Evolutionary conservation across 35 echinoderm and acorn worm species (phyloP), one percentile per base, ranked within the genome.

Genomic region (Lytechinus variegatus): DNA sequence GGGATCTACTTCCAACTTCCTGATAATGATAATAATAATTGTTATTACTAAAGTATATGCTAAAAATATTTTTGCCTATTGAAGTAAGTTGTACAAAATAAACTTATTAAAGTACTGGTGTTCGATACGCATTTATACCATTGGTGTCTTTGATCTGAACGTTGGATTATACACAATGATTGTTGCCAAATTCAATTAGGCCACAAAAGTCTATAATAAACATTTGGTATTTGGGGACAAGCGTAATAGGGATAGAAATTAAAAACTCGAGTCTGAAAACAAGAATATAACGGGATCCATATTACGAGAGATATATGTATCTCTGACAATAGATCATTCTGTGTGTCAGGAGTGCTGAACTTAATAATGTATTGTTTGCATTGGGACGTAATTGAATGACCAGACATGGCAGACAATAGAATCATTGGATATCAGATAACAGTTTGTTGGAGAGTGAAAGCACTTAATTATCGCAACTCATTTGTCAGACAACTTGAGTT

Each of bases 301-400:
- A 44, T 44, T 44, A 44, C 33, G 33, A 44, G 33, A 44, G 33
- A 44, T 44, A 24, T 24, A 79, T 16, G n/a, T 24, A 79, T 16
- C 66, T 79, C 6, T 79, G 66, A 79, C 66, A 24, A 79, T 79
- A 79, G 66, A 79, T 79, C 66, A 79, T 79, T 8, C 66, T 4
- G 19, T n/a, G 66, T 6, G 9, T 58, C 56, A 58, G 56, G 9
- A 79, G 66, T 21, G 66, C 14, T 7, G 66, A 79, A 79, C 19
- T 24, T 79, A 79, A 79, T 79, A 79, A 79, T 79, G 66, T 79
- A 79, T 79, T 79, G 66, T 79, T 79, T 79, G 66, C 66, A 79
- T 79, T 60, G 66, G 66, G 16, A 79, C 13, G 21, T 79, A 79
- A 79, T 79, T 79, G 66, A 79, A 79, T 79, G 66, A 79, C 21